phyloP scores from a whole-genome alignment of 2,888 invertebrate genomes.

The Brachynemurus nebulosus region DNA sequence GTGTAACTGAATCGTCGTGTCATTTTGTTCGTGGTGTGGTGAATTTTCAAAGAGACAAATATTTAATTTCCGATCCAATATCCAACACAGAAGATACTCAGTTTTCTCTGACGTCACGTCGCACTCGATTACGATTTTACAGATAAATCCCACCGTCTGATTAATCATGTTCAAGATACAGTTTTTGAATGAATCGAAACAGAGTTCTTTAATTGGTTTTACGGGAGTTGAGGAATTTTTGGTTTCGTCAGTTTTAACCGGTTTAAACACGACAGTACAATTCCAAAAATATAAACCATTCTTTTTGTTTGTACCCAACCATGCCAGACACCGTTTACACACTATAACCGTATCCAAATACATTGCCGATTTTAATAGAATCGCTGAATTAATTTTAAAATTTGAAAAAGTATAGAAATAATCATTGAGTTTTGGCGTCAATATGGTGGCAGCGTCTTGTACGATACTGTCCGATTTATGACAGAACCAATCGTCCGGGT shows the following conservation, averaged over 20 bases:
- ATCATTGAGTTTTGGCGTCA: conserved; percentile 38
- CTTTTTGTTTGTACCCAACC: conserved; percentile 39
- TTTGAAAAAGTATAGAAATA: conserved; percentile 43
- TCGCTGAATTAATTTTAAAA: conserved; percentile 34
- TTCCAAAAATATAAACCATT: conserved; percentile 38
- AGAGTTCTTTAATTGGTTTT: conserved; percentile 18
- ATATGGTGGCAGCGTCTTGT: conserved; percentile 18
- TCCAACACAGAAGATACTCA: conserved; percentile 43
- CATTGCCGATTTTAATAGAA: conserved; percentile 32
- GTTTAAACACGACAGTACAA: conserved; percentile 36
- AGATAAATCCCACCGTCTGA: conserved; percentile 37
- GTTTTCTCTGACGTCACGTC: conserved; percentile 30
- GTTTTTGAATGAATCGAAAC: conserved; percentile 35
- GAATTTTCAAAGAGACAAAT: conserved; percentile 26
- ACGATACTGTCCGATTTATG: conserved; percentile 34
- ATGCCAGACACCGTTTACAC: conserved; percentile 42
- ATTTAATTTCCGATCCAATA: conserved; percentile 45
- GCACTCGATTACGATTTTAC: conserved; percentile 41
- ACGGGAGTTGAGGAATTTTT: conserved; percentile 14
- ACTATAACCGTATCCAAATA: conserved; percentile 37
- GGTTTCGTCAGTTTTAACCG: conserved; percentile 21
- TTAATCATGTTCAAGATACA: conserved; percentile 37
- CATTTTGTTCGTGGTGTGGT: conserved; percentile 6
- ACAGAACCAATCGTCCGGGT: conserved; percentile 53
- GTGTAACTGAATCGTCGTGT: conserved; percentile 23